phyloP scores from a whole-genome alignment of 2,113 vertebrate genomes.

The Podocnemis expansa region DNA sequence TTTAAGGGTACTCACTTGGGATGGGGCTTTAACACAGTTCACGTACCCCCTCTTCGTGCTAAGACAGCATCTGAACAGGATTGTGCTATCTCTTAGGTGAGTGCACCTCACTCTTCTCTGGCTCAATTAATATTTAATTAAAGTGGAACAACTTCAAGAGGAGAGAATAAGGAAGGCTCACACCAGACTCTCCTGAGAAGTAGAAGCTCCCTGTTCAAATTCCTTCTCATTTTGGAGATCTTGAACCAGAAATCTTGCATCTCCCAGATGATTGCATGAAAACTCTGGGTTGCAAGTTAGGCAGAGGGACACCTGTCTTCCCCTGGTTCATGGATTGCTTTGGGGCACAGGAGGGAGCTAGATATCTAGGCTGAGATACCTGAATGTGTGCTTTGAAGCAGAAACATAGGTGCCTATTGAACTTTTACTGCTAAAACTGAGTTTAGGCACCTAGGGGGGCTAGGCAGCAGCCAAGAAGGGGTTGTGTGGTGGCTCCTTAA shows the following conservation, averaged over 20 bases:
- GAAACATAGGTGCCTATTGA: background rate
- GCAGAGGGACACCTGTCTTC: background rate
- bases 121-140: background rate
- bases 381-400: background rate
- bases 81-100: background rate
- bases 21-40: background rate
- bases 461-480: background rate
- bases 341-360: background rate
- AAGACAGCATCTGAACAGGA: background rate
- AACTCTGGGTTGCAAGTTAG: background rate
- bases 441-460: background rate
- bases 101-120: background rate
- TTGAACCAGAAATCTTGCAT: background rate
- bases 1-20: background rate
- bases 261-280: background rate
- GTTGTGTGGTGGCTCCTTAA: background rate
- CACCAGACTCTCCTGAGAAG: background rate
- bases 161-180: background rate
- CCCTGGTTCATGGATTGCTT: background rate
- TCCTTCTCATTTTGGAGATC: no score
- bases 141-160: background rate
- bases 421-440: background rate
- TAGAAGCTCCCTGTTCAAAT: background rate
- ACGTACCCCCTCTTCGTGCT: background rate
- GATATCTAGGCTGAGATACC: background rate